Base-by-base conservation (phyloP, 92 coral and sea anemone genomes). In the Phenganax stokvisi region DNA sequence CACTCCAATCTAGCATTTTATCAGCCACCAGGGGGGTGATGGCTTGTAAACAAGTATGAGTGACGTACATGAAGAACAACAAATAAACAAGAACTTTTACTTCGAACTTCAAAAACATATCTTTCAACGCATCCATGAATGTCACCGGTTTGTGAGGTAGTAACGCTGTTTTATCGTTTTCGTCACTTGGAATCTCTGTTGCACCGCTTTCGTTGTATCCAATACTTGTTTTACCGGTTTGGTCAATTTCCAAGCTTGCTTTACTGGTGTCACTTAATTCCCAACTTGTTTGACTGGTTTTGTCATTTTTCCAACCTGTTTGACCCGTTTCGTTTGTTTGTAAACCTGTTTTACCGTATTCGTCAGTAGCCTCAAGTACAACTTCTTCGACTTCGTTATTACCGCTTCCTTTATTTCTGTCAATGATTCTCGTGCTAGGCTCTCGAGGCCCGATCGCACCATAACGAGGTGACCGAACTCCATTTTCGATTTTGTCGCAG, bases 1-100 rank as follows among this genome's bases (percentile, higher is more conserved):
- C 83, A 56, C 65, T 52, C 83, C 83, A 79, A 9, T 79, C 55
- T 61, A 79, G 29, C 83, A 79, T 79, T 3, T n/a, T 57, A 29
- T 79, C 83, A 0, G 83, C 83, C 6, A 79, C 27, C 59, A 79
- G 57, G 13, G 83, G 83, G 56, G 83, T 79, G 20, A 79, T 79
- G 12, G 73, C 83, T 62, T 79, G 83, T 25, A 79, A 52, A 54
- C 83, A 79, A 10, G 83, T 79, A 52, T 79, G 83, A 30, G 83
- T 79, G 74, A 79, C 74, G 52, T 79, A 79, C 83, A 79, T 79
- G 31, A 79, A 79, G 65, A 79, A 79, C 37, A 79, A 79, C 17
- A 79, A 79, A 52, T 79, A 79, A 13, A 79, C 83, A 6, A 79
- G 56, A 15, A 79, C 83, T 13, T 63, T 66, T 10, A 79, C 83